Conservation (phyloP, 2,797 vertebrate genomes). For the Bradypodion ventrale region DNA sequence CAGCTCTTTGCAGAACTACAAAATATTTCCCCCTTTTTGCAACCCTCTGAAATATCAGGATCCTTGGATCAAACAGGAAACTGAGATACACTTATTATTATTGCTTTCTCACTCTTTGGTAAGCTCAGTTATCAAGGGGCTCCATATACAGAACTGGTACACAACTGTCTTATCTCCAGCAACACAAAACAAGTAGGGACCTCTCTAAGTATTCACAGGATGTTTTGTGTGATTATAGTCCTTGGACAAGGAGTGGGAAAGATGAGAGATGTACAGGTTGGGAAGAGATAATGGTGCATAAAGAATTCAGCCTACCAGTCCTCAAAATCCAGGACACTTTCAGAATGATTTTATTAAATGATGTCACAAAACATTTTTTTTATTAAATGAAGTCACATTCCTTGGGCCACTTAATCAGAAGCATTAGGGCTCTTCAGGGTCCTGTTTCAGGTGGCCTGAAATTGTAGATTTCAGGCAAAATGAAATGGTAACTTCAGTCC, state of each 20-base stretch:
- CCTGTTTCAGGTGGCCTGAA: not conserved
- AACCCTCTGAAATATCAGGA: constrained; percentile 17
- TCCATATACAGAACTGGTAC: not conserved
- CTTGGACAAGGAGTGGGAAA: not conserved
- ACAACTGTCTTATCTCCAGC: not conserved
- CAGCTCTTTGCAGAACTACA: not conserved
- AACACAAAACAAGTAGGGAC: not conserved
- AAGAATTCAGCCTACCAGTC: not conserved
- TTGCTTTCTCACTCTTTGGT: not conserved
- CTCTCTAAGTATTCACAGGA: not conserved
- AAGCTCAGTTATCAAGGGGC: no score
- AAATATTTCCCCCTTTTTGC: not conserved
- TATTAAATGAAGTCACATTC: not conserved
- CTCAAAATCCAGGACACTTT: not conserved
- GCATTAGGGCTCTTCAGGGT: not conserved
- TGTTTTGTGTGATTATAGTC: not conserved
- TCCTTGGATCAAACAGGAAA: not conserved
- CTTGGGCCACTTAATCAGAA: not conserved
- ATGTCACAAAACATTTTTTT: not conserved
- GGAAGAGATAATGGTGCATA: not conserved
- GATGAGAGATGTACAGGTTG: not conserved
- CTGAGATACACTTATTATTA: not conserved
- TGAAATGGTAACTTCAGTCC: not conserved
- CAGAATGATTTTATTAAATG: not conserved
- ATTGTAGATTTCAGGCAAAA: not conserved